These are phyloP conservation scores for Catajapyx aquilonaris DNA, from an alignment of 1,140 invertebrate species.

Conservation along the genomic window DNA sequence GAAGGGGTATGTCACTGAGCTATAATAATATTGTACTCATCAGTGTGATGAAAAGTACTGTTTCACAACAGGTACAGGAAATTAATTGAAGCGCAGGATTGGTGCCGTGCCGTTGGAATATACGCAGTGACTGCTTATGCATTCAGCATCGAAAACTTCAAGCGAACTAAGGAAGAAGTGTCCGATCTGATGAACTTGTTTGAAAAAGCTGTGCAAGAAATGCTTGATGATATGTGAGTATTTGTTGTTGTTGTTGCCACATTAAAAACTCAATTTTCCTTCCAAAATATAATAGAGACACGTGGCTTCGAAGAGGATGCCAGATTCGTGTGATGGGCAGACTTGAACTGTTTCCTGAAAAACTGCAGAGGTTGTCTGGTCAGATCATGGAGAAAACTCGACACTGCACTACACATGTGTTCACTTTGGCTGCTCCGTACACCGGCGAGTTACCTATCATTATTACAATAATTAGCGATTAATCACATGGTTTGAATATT, in stretches of 20 bases:
- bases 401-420: constrained; percentile 53
- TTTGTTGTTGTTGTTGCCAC: constrained; percentile 1
- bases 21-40: constrained; percentile 3
- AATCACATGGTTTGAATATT: no score
- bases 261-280: constrained; percentile 7
- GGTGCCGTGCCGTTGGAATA: constrained; percentile 48
- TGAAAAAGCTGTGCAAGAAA: constrained; percentile 59
- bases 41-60: neutral
- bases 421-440: constrained; percentile 88
- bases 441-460: constrained; percentile 50
- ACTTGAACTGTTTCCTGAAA: constrained; percentile 50
- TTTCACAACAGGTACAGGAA: constrained; percentile 56
- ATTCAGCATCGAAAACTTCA: constrained; percentile 99
- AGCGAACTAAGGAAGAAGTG: constrained; percentile 80
- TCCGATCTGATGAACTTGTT: constrained; percentile 71
- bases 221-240: constrained; percentile 69
- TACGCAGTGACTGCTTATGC: constrained; percentile 94
- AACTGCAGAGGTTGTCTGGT: constrained; percentile 53
- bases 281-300: constrained; percentile 41
- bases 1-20: constrained; percentile 35
- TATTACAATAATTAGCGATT: no score
- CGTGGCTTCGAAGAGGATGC: constrained; percentile 64
- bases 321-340: constrained; percentile 79
- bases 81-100: constrained; percentile 77
- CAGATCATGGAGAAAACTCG: constrained; percentile 59